A percentile compares a stretch with the other conserved stretches of the same genome.
These are phyloP conservation scores for Nixonia krombeini DNA, from an alignment of 1,140 invertebrate genomes.

Conservation along the genomic window DNA sequence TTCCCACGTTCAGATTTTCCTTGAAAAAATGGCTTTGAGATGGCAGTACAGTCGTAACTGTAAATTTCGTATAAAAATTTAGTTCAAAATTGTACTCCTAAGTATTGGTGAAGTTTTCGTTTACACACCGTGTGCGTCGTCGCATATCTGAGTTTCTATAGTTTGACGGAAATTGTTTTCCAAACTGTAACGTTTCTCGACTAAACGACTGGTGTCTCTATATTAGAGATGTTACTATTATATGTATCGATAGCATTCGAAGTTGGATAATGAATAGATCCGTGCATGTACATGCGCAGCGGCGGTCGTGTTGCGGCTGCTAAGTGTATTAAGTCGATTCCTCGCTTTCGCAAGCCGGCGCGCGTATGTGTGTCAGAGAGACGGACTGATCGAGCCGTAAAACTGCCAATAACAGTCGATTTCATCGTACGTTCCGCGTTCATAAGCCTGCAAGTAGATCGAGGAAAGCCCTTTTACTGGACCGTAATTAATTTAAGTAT, in stretches of 20 bases:
- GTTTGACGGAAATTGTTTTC: too few relatives aligned
- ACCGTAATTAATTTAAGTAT: neutral
- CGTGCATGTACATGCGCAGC: conserved; percentile 37
- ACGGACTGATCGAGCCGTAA: conserved; percentile 41
- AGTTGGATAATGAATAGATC: conserved; percentile 30
- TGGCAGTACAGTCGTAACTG: too few relatives aligned
- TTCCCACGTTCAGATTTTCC: too few relatives aligned
- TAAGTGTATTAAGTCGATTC: neutral
- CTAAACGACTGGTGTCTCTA: conserved; percentile 45
- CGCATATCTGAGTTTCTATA: too few relatives aligned
- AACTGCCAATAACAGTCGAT: conserved; percentile 53
- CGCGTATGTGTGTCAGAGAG: neutral
- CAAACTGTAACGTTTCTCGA: conserved; percentile 1
- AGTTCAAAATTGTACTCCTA: too few relatives aligned
- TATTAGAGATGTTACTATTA: conserved; percentile 49
- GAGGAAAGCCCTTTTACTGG: conserved; percentile 10
- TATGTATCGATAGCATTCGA: conserved; percentile 13
- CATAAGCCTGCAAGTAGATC: conserved; percentile 15
- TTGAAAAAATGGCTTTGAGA: too few relatives aligned
- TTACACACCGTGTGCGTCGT: too few relatives aligned
- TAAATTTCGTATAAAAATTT: too few relatives aligned
- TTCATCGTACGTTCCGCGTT: conserved; percentile 4
- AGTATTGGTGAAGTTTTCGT: too few relatives aligned
- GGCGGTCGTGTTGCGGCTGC: neutral
- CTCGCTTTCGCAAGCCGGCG: neutral